A percentile compares a stretch with the other conserved stretches of the same genome.
Evolutionary conservation across 2,797 vertebrate species (phyloP).

Genomic region (Epinephelus coioides): DNA sequence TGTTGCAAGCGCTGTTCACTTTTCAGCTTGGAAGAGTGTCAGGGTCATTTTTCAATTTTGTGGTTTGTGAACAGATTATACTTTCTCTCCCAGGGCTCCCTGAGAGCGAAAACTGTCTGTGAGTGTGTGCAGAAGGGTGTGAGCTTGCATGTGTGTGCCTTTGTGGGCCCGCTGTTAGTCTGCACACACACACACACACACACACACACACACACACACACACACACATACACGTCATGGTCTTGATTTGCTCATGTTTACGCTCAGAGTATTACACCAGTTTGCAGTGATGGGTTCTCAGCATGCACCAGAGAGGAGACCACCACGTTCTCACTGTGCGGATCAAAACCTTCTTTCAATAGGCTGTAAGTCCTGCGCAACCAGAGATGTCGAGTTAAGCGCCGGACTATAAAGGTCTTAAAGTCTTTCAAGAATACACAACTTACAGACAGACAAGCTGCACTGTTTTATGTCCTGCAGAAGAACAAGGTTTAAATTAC

Average conservation of each 20-base stretch:
- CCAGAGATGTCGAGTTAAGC: constrained; percentile 49
- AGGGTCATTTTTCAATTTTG: constrained; percentile 82
- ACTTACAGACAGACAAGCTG: constrained; percentile 28
- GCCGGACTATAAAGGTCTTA: constrained; percentile 12
- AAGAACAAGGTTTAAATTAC: constrained; percentile 23
- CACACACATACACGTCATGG: constrained; percentile 42
- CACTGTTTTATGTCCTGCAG: background rate
- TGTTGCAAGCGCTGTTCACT: constrained; percentile 67
- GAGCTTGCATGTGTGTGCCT: constrained; percentile 29
- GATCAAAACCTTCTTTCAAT: constrained; percentile 56
- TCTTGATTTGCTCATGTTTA: constrained; percentile 74
- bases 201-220: constrained; percentile 13
- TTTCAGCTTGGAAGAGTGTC: constrained; percentile 73
- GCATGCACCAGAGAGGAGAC: constrained; percentile 51
- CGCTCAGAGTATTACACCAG: constrained; percentile 54
- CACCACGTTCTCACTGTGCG: constrained; percentile 29
- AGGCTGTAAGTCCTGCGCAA: constrained; percentile 38
- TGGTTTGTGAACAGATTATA: constrained; percentile 80
- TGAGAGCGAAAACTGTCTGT: constrained; percentile 48
- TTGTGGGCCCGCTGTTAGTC: constrained; percentile 39
- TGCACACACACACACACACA: constrained; percentile 4
- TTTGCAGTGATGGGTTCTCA: constrained; percentile 64
- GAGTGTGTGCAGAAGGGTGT: constrained; percentile 41
- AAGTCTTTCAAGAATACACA: constrained; percentile 34
- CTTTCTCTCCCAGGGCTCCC: constrained; percentile 64